Evolutionary conservation across 2,113 vertebrate species (phyloP).

Genomic region (Oncorhynchus masou): DNA sequence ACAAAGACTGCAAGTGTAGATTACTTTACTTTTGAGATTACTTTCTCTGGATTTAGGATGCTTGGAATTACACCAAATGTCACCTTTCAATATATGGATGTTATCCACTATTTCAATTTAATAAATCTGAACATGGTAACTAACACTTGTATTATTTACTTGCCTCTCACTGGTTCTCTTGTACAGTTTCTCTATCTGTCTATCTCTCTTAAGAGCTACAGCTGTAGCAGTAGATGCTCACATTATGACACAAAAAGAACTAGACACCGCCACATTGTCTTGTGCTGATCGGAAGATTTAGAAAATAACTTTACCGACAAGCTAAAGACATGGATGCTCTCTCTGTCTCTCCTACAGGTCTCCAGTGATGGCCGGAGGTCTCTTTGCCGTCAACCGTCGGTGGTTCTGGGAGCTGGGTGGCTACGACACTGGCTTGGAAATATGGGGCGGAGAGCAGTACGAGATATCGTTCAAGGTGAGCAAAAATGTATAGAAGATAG

Average conservation of each 20-base stretch:
- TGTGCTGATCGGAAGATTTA: not conserved
- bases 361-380: constrained; percentile 89
- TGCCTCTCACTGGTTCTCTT: constrained; percentile 25
- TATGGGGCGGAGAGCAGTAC: constrained; percentile 79
- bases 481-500: constrained; percentile 72
- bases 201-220: not conserved
- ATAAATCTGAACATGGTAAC: not conserved
- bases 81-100: not conserved
- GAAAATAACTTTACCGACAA: not conserved
- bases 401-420: constrained; percentile 86
- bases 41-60: not conserved
- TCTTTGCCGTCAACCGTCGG: constrained; percentile 82
- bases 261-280: not conserved
- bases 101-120: not conserved
- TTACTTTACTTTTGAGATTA: not conserved
- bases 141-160: not conserved
- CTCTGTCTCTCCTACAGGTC: constrained; percentile 70
- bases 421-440: constrained; percentile 77
- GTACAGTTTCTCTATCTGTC: not conserved
- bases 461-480: constrained; percentile 76
- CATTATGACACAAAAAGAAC: not conserved
- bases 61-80: not conserved
- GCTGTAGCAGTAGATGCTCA: too few species aligned
- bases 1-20: not conserved
- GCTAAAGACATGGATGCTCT: not conserved